These are phyloP conservation scores for Hylia prasina DNA, from an alignment of 2,113 vertebrate species.

Conservation along the genomic window DNA sequence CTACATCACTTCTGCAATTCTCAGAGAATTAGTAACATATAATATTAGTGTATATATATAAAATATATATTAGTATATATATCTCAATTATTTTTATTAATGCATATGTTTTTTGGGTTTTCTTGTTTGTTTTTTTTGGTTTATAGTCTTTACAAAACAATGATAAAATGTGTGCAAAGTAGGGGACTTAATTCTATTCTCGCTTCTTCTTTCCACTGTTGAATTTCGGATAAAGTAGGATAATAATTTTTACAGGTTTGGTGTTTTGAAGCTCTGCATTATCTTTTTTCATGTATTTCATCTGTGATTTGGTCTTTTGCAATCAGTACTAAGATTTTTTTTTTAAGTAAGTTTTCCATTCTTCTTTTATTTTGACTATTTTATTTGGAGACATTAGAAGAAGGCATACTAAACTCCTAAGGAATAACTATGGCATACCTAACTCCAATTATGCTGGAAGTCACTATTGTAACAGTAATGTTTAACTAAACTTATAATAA, in stretches of 20 bases:
- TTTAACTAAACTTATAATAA: neutral
- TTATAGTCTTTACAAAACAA: neutral
- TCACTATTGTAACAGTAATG: neutral
- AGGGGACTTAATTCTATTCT: neutral
- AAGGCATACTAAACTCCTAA: neutral
- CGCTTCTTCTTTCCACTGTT: neutral
- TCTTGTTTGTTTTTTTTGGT: neutral
- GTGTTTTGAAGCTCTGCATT: neutral
- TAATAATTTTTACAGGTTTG: neutral
- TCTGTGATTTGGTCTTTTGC: neutral
- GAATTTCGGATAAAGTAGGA: neutral
- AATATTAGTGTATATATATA: neutral
- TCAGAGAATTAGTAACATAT: neutral
- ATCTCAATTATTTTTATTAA: neutral
- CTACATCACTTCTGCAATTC: neutral
- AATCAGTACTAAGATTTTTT: neutral
- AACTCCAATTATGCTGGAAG: neutral
- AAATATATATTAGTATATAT: neutral
- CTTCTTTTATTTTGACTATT: neutral
- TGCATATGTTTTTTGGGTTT: accelerated
- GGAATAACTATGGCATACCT: neutral
- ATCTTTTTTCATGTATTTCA: neutral
- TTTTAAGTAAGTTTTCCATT: neutral
- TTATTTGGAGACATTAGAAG: neutral
- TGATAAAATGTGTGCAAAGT: neutral